A percentile compares a stretch with the other conserved stretches of the same genome.
phyloP scores from a whole-genome alignment of 1,140 invertebrate genomes.

The Trichomalopsis sarcophagae region DNA sequence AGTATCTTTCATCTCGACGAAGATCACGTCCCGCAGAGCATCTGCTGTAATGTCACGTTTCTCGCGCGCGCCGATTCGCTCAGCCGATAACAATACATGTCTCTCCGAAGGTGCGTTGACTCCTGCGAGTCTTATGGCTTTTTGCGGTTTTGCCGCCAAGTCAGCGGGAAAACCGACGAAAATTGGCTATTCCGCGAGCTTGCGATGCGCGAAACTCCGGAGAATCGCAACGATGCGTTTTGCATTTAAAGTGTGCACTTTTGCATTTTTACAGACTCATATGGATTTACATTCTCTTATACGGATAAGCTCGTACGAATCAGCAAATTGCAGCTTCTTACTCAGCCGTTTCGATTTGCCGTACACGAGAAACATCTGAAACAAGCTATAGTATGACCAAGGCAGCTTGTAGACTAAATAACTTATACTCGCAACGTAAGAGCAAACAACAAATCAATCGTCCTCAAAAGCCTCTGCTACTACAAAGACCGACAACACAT shows the following conservation, averaged over 20 bases:
- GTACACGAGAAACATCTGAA: no score
- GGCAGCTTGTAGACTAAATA: not conserved
- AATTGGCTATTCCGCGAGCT: not conserved
- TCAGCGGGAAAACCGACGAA: not conserved
- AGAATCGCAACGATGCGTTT: not conserved
- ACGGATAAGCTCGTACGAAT: not conserved
- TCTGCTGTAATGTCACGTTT: no score
- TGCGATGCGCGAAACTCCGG: not conserved
- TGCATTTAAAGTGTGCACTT: not conserved
- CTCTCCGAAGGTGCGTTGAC: no score
- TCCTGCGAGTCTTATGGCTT: not conserved
- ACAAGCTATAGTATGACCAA: no score
- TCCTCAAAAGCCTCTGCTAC: not conserved
- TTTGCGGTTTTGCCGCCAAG: not conserved
- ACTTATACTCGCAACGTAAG: not conserved
- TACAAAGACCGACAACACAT: not conserved
- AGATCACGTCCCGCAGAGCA: no score
- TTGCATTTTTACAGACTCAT: not conserved
- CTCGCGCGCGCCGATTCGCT: no score
- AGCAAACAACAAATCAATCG: not conserved
- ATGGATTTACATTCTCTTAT: no score
- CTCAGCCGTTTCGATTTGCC: no score
- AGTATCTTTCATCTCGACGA: no score
- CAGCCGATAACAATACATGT: no score
- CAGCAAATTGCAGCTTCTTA: not conserved